These are phyloP conservation scores for Helicoverpa assulta DNA, from an alignment of 2,888 invertebrate genomes.

Conservation along the genomic window DNA sequence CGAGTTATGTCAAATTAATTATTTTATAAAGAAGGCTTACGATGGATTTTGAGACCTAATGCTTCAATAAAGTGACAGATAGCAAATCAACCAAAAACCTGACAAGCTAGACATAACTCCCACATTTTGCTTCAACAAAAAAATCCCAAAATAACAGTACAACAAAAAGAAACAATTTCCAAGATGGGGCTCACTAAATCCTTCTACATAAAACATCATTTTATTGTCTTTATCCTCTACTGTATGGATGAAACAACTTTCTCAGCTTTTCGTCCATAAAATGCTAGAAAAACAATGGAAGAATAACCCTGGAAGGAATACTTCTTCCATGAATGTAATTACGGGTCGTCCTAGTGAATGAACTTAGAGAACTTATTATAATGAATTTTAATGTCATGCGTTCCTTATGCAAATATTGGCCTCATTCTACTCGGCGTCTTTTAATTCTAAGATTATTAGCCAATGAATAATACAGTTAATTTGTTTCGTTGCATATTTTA, in stretches of 20 bases:
- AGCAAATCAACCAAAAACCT: not conserved
- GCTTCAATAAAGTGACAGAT: too few relatives aligned
- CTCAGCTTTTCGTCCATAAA: constrained; percentile 17
- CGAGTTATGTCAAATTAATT: too few relatives aligned
- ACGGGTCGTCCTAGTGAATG: constrained; percentile 57
- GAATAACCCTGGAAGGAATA: constrained; percentile 25
- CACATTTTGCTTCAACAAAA: constrained; percentile 26
- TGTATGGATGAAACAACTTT: constrained; percentile 28
- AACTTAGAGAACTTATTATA: constrained; percentile 71
- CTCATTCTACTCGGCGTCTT: constrained; percentile 67
- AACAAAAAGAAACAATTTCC: constrained; percentile 22
- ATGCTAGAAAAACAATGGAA: constrained; percentile 28
- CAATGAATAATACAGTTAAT: constrained; percentile 57
- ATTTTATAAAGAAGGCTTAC: too few relatives aligned
- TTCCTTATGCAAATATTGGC: constrained; percentile 77
- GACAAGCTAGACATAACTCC: not conserved
- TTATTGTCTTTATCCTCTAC: constrained; percentile 5
- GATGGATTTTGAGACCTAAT: too few relatives aligned
- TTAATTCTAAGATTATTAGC: constrained; percentile 66
- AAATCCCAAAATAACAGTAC: constrained; percentile 10
- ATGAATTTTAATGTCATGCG: constrained; percentile 79
- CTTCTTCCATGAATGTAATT: constrained; percentile 60
- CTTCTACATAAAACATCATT: constrained; percentile 17
- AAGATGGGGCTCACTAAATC: constrained; percentile 5
- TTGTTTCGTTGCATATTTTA: constrained; percentile 31